Percentiles rank a stretch among this genome's conserved stretches.
Evolutionary conservation across 2,797 vertebrate species (phyloP).

Genomic region (Linurgus olivaceus): DNA sequence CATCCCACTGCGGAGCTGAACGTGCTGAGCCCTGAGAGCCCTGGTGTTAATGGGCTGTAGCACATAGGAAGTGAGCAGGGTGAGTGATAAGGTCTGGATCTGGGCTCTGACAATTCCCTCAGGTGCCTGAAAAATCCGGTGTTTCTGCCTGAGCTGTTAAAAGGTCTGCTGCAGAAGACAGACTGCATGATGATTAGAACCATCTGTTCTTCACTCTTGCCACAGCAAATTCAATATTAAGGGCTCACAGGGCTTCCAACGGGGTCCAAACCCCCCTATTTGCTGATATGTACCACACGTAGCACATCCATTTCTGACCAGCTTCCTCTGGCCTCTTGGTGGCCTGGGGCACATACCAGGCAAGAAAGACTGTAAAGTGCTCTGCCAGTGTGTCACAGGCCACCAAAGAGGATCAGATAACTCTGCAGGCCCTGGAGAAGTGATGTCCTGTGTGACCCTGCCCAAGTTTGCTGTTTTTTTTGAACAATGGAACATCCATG

Average conservation of each 20-base stretch:
- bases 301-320: not conserved
- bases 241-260: not conserved
- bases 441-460: not conserved
- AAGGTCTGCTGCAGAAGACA: not conserved
- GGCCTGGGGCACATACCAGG: not conserved
- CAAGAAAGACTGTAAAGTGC: not conserved
- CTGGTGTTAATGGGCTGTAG: constrained; percentile 11
- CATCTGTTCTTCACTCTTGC: not conserved
- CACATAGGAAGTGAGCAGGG: not conserved
- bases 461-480: not conserved
- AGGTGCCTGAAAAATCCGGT: not conserved
- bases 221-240: not conserved
- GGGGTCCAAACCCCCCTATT: not conserved
- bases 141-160: not conserved
- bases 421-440: not conserved
- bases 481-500: not conserved
- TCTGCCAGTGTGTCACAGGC: not conserved
- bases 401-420: not conserved
- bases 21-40: not conserved
- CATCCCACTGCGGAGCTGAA: accelerated
- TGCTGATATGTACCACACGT: not conserved
- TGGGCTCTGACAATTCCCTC: not conserved
- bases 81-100: constrained; percentile 5
- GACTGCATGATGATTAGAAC: not conserved
- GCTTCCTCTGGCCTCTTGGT: not conserved